Percentiles rank a stretch among this genome's conserved stretches.
phyloP scores from a whole-genome alignment of 2,113 vertebrate genomes.

The Rattus rattus region DNA sequence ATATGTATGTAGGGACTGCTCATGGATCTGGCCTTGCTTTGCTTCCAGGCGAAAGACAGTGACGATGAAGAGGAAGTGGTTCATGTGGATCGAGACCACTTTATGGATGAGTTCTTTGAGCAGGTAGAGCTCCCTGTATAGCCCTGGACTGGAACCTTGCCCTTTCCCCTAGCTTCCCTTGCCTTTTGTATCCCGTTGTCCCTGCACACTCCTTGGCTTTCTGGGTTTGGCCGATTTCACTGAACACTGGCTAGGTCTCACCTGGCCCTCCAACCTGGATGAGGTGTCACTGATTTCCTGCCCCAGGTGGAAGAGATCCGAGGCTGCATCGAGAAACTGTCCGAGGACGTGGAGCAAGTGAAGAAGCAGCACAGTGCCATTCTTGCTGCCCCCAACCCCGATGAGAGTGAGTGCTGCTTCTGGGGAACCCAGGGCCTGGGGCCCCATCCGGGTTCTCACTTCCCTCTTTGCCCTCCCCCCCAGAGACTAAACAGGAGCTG shows the following conservation, averaged over 20 bases:
- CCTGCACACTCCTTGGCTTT: background rate
- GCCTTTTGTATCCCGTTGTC: background rate
- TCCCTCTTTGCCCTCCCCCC: accelerated
- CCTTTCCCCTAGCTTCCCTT: background rate
- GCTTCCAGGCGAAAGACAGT: conserved; percentile 94
- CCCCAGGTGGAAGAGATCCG: conserved; percentile 94
- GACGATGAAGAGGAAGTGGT: conserved; percentile 97
- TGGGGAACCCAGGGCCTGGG: accelerated
- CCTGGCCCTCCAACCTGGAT: background rate
- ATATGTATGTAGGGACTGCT: background rate
- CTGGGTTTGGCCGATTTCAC: background rate
- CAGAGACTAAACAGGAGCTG: conserved; percentile 97
- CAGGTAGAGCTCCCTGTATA: conserved; percentile 86
- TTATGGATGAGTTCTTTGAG: conserved; percentile 98
- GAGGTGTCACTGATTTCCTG: background rate
- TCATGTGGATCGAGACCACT: conserved; percentile 95
- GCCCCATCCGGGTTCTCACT: background rate
- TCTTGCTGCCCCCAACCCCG: conserved; percentile 94
- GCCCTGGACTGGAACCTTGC: background rate
- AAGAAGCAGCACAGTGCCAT: conserved; percentile 98
- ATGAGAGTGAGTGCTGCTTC: conserved; percentile 90
- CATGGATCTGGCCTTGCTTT: background rate
- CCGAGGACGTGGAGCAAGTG: conserved; percentile 95
- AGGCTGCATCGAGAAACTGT: conserved; percentile 95
- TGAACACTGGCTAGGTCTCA: background rate